Evolutionary conservation across 30 jellyfish, hydroid and myxozoan genomes (phyloP).

Genomic region (Aurelia aurita): DNA sequence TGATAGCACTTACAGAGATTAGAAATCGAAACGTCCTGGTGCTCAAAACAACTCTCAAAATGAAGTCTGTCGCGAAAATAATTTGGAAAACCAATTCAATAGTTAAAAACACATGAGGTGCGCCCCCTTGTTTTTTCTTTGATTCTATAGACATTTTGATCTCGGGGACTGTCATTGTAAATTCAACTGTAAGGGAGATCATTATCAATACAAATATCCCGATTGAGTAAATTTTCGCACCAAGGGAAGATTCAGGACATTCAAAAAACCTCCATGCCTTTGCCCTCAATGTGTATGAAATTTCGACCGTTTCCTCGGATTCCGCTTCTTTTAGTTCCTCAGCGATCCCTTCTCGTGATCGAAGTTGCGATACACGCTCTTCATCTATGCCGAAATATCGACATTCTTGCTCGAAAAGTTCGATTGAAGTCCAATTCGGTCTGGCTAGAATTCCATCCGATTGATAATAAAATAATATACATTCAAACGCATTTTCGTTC

Average conservation of each 20-base stretch:
- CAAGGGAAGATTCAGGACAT: constrained; percentile 35
- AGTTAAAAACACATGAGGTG: not conserved
- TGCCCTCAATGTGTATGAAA: constrained; percentile 4
- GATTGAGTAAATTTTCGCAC: constrained; percentile 51
- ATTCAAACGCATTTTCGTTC: constrained; percentile 56
- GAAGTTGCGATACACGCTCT: constrained; percentile 42
- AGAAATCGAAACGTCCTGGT: constrained; percentile 47
- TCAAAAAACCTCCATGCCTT: constrained; percentile 62
- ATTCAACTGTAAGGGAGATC: constrained; percentile 30
- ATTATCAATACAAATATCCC: constrained; percentile 7
- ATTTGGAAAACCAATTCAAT: constrained; percentile 32
- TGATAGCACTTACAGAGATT: constrained; percentile 9
- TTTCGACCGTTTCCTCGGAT: not conserved
- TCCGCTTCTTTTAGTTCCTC: not conserved
- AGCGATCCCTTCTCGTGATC: constrained; percentile 17
- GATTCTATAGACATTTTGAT: not conserved
- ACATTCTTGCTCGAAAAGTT: constrained; percentile 70
- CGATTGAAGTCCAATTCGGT: constrained; percentile 49
- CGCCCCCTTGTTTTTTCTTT: not conserved
- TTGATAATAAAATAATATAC: constrained; percentile 64
- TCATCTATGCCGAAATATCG: constrained; percentile 58
- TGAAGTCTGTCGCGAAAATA: constrained; percentile 54
- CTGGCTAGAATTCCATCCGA: constrained; percentile 75
- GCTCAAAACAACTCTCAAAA: constrained; percentile 25
- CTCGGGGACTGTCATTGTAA: constrained; percentile 44